These are phyloP conservation scores for Drosophila busckii DNA, from an alignment of 1,140 invertebrate species.

Conservation along the genomic window DNA sequence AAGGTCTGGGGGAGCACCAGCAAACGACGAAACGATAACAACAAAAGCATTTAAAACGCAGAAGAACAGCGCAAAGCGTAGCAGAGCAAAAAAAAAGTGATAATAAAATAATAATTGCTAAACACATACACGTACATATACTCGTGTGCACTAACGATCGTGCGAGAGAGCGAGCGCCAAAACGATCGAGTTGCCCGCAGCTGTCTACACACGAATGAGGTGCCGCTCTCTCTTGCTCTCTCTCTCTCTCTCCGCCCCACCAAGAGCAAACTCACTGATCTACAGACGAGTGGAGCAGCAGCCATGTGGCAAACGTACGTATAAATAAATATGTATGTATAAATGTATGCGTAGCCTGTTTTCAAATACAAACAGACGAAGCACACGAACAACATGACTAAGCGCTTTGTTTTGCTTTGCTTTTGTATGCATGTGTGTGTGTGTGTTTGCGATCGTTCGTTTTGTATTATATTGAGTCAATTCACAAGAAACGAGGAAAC, in stretches of 20 bases:
- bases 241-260: constrained; percentile 12
- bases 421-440: no score
- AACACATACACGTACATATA: constrained; percentile 24
- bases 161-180: constrained; percentile 29
- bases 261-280: no score
- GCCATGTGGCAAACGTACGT: constrained; percentile 52
- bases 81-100: constrained; percentile 64
- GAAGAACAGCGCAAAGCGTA: constrained; percentile 64
- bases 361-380: constrained; percentile 9
- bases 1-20: constrained; percentile 75
- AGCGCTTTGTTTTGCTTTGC: no score
- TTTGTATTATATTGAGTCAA: constrained; percentile 64
- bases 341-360: constrained; percentile 56
- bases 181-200: constrained; percentile 58
- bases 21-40: constrained; percentile 56
- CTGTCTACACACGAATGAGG: constrained; percentile 38
- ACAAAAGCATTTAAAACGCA: constrained; percentile 73
- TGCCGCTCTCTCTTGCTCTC: neutral
- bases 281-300: constrained; percentile 43
- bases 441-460: constrained; percentile 41
- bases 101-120: constrained; percentile 77
- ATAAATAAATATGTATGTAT: constrained; percentile 24
- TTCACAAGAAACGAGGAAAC: constrained; percentile 77
- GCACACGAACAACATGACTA: constrained; percentile 62
- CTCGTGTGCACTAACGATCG: constrained; percentile 25